Evolutionary conservation across 2,113 vertebrate species (phyloP), one percentile per base, ranked within the genome.

Genomic region (Myanophis thanlyinensis): DNA sequence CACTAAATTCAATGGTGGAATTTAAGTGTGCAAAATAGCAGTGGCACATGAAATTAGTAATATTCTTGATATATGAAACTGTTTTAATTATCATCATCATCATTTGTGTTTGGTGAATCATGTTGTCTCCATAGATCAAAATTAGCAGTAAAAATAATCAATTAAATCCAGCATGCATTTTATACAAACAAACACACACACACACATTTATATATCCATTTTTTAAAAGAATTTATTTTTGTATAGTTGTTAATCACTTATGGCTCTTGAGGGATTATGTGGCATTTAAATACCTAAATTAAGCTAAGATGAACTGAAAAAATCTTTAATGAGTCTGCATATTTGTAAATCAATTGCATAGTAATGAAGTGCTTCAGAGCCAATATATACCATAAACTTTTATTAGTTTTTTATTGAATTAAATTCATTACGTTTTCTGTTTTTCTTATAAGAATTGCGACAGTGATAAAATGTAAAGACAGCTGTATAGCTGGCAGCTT

Each of bases 401-500:
- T 91, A 93, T 91, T 92, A 89, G 91, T 53, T 87, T 89, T 93
- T 92, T 93, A 90, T 91, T 92, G 85, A 54, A 90, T 92, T 93
- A 91, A 93, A 91, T 95, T 84, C 92, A 92, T 88, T 88, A 91
- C 91, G 56, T 89, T 89, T 56, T 91, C 73, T 88, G 85, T 22
- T 93, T 94, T 93, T 89, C 91, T 92, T 89, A 67, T 87, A 93
- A 94, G 91, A 54, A 89, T 91, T 95, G 91, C 89, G 91, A 86
- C 80, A 46, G 92, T 94, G 93, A 93, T 95, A 92, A 95, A 87
- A 91, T 94, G 94, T 92, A 80, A 59, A 93, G 90, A 93, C 94
- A 95, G 53, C 46, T 94, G 54, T 90, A 67, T 93, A 90, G 92
- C 93, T 93, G 89, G 93, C 92, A 95, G 90, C 20, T 90, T 93